A percentile compares a stretch with the other conserved stretches of the same genome.
Evolutionary conservation across 1,140 invertebrate species (phyloP).

Genomic region (Nixonia krombeini): DNA sequence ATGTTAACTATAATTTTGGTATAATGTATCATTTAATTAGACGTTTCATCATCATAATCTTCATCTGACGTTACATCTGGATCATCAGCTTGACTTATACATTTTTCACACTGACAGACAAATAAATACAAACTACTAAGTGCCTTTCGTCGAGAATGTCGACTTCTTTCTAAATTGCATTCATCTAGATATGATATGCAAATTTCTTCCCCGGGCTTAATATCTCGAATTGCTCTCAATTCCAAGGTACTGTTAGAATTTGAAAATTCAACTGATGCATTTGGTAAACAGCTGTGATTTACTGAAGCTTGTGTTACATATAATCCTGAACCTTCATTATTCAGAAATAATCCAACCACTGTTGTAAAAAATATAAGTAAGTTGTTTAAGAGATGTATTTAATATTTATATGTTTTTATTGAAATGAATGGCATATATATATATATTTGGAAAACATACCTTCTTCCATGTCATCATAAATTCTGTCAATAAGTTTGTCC

Average conservation of each 20-base stretch:
- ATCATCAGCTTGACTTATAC: slow-evolving; percentile 80
- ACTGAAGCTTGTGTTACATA: slow-evolving; percentile 88
- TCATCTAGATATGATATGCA: slow-evolving; percentile 93
- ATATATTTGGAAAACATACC: slow-evolving; percentile 46
- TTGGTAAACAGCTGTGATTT: slow-evolving; percentile 94
- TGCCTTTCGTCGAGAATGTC: slow-evolving; percentile 89
- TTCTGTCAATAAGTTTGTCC: slow-evolving; percentile 82
- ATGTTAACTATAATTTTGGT: slow-evolving; percentile 14
- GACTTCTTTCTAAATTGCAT: slow-evolving; percentile 82
- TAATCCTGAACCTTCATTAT: slow-evolving; percentile 94
- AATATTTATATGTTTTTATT: too few relatives aligned
- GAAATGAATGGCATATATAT: too few relatives aligned
- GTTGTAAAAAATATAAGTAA: slow-evolving; percentile 51
- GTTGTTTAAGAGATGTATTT: background rate
- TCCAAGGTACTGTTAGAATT: slow-evolving; percentile 86
- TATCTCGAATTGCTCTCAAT: slow-evolving; percentile 82
- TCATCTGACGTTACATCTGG: slow-evolving; percentile 83
- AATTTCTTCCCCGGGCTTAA: slow-evolving; percentile 89
- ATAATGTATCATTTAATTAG: slow-evolving; percentile 21
- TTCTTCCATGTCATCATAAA: slow-evolving; percentile 88
- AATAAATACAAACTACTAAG: slow-evolving; percentile 90
- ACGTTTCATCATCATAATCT: slow-evolving; percentile 48
- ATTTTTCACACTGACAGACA: slow-evolving; percentile 85
- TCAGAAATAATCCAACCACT: slow-evolving; percentile 91
- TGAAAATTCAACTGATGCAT: slow-evolving; percentile 88